Evolutionary conservation across 2,888 invertebrate genomes (phyloP), one percentile per base, ranked within the genome.

Genomic region (Aphidius colemani): DNA sequence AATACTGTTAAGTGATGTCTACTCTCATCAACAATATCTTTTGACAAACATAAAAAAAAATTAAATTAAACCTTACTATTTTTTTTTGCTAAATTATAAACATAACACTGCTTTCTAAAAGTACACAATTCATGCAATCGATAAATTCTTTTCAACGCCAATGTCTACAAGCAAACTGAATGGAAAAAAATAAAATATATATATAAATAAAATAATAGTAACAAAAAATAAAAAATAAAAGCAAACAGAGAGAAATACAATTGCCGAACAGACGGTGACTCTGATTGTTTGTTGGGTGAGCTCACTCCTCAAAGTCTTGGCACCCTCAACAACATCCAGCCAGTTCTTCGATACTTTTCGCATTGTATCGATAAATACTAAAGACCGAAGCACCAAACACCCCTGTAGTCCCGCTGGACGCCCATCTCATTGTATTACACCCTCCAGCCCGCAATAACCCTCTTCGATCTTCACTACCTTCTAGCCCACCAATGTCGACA

Each of bases 1-100:
- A 76, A 78, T 78, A 76, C 72, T 72, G 71, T 70, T 71, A 73
- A 73, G 70, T 75, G 75, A 77, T 76, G 72, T 73, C 75, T 77
- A 7, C 13, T 41, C 6, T 8, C 40, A 55, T 55, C 41, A 55
- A 30, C 18, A 8, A 13, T 13, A 18, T 11, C 43, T 44, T 44
- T 40, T 55, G 43, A 55, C 30, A 55, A 18, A 55, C 5, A 8
- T 18, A 13, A 43, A 43, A 5, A 44, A 9, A n/a, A 13, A 13
- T 55, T 11, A 10, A 11, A 11, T 11, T 10, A 48, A 11, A 13
- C 13, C 13, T 48, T 48, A 7, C 13, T 48, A 13, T 10, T 13
- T 48, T 48, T 13, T 7, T 6, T 48, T 7, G 30, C 5, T 5
- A 30, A 30, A 30, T 2, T 30, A 30, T 30, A 30, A 30, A 5